Base-by-base conservation (phyloP, 1,140 invertebrate species). In the Chironomus tepperi region DNA sequence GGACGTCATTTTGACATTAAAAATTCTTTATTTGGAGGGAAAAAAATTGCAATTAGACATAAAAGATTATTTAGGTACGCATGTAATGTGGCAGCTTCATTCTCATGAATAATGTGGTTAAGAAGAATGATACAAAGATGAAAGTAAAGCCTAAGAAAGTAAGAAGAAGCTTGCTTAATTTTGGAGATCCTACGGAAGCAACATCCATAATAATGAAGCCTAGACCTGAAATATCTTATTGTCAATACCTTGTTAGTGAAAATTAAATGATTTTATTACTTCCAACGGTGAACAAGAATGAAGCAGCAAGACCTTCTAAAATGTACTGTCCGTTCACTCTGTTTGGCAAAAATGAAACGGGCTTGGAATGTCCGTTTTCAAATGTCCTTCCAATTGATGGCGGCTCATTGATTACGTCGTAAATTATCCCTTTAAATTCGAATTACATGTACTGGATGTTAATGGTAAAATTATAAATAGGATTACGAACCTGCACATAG, bases 251-350 rank as follows among this genome's bases (percentile, higher is more conserved):
- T 15, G 1, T 70, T 19, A 19, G 15, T 70, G n/a, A n/a, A 7
- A n/a, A 24, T 3, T 18, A 6, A 16, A 1, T 21, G 10, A 72
- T 7, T 9, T 18, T 72, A 19, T 8, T 21, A 72, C 42, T 16
- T 16, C 24, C 97, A 65, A 98, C 85, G 0, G 95, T 96, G 83
- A 99, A 99, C 6, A 99, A 86, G 80, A 99, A 98, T 83, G 95
- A 97, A 24, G 96, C 95, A 12, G 97, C 97, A 75, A 99, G 83
- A 1, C 97, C 97, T 86, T 99, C 97, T 94, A 99, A 97, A 57
- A 99, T 99, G 80, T 98, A 99, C 82, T 99, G 97, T 0, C 96
- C 97, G 85, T 99, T 99, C 0, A 99, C 96, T 78, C 97, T 85
- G 82, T 98, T 98, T 0, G 96, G 96, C 96, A 99, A 98, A 81